Conservation (phyloP, 2,113 vertebrate genomes). For the Chitala chitala region DNA sequence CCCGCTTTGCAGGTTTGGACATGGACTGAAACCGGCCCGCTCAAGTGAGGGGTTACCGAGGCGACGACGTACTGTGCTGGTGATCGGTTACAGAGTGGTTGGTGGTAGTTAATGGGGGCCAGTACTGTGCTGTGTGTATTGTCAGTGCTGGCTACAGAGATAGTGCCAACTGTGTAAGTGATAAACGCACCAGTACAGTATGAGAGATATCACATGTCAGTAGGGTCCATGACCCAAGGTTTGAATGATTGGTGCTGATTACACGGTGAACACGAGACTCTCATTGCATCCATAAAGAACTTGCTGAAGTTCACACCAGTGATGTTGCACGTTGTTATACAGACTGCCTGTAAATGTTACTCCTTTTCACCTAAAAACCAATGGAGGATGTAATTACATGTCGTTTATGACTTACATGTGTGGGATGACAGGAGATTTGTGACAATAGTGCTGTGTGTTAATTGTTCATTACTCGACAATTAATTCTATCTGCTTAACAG, state of each 20-base stretch:
- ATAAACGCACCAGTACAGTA: too few relatives aligned
- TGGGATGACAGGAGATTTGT: too few relatives aligned
- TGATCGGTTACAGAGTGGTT: too few relatives aligned
- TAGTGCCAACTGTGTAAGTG: too few relatives aligned
- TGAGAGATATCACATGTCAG: too few relatives aligned
- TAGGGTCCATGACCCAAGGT: too few relatives aligned
- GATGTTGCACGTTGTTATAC: neutral
- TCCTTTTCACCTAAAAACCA: neutral
- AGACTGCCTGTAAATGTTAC: neutral
- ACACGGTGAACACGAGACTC: neutral
- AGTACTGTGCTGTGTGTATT: too few relatives aligned
- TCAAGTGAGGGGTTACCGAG: neutral
- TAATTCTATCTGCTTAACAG: constrained; percentile 34
- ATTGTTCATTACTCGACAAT: neutral
- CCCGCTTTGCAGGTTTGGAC: constrained; percentile 84
- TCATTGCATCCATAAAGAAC: neutral
- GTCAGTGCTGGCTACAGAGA: too few relatives aligned
- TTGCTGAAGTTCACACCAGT: neutral
- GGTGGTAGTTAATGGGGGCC: too few relatives aligned
- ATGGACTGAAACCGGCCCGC: neutral
- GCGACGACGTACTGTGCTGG: too few relatives aligned
- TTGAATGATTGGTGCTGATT: neutral
- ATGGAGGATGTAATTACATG: neutral
- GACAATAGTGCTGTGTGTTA: neutral
- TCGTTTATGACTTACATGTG: neutral